Base-by-base conservation (phyloP, 2,888 invertebrate genomes). In the Shargacucullia verbasci region DNA sequence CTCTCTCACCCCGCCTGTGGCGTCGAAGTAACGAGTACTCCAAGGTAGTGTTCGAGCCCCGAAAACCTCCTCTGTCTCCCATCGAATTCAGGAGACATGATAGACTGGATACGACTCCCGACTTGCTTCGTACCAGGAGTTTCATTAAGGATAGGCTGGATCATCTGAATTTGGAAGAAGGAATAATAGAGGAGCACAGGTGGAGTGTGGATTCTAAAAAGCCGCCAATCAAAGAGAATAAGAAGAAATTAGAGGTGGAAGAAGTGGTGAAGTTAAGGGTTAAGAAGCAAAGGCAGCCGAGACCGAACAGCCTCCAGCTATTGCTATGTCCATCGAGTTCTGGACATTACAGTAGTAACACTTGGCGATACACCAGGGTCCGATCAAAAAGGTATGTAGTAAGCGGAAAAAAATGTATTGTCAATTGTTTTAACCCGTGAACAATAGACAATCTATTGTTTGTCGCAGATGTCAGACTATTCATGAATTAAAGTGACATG, bases 301-400 rank as follows among this genome's bases (percentile, higher is more conserved):
- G 94, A 40, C 94, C 94, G 7, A 93, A 93, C 60, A 94, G 94
- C 60, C 76, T 94, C 37, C 94, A 94, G 81, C 70, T 94, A 72
- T 61, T 94, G 43, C 77, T 94, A 11, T 94, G 94, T 66, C 92
- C 92, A 0, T 92, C 92, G 0, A 88, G 85, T 49, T 92, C 92
- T 9, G 93, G 94, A 53, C 94, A 93, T 60, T 93, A 94, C 63
- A 92, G 91, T 71, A 94, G 94, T 63, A 89, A 85, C 52, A 94
- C 94, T 8, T 94, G 94, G 93, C 83, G 93, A 59, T 94, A 94
- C 66, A 93, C 93, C 34, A 85, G 92, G 61, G 91, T 92, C 35
- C 83, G 94, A 14, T 93, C 94, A 0, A 91, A 90, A 74, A 93
- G 94, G 94, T 94, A 76, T 59, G 89, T 75, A 41, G 12, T 20